phyloP scores from a whole-genome alignment of 2,113 vertebrate genomes.

The Acrocephalus kingi region DNA sequence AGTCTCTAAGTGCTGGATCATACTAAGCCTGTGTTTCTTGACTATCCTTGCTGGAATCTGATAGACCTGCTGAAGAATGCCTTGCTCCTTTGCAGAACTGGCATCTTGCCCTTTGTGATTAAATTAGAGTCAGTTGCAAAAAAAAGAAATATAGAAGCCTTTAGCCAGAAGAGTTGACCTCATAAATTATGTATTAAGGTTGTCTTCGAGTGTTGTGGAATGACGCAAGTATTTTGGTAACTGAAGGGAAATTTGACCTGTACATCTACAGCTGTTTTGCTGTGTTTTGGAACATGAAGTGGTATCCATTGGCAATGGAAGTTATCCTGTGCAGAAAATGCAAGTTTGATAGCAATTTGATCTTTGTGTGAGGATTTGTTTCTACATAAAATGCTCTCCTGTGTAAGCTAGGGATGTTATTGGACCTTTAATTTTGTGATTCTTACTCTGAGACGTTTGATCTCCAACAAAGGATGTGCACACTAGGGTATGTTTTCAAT shows the following conservation, averaged over 20 bases:
- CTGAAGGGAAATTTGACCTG: constrained; percentile 7
- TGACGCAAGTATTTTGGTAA: neutral
- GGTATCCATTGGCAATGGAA: neutral
- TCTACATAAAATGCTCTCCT: neutral
- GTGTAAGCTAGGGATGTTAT: neutral
- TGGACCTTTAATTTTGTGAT: neutral
- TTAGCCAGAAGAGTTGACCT: neutral
- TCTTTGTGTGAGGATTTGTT: neutral
- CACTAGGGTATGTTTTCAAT: neutral
- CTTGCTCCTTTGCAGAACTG: neutral
- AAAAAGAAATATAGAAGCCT: neutral
- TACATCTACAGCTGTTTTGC: neutral
- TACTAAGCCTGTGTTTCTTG: neutral
- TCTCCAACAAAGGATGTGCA: neutral
- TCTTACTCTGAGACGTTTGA: neutral
- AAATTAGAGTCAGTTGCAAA: neutral
- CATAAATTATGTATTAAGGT: neutral
- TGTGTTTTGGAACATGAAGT: neutral
- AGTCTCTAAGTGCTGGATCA: neutral
- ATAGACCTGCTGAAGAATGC: neutral
- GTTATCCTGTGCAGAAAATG: neutral
- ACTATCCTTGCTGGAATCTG: neutral
- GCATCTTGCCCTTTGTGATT: neutral
- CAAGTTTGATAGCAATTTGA: constrained; percentile 3
- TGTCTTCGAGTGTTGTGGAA: neutral